Evolutionary conservation across 2,113 vertebrate genomes (phyloP).

Genomic region (Mungos mungo): DNA sequence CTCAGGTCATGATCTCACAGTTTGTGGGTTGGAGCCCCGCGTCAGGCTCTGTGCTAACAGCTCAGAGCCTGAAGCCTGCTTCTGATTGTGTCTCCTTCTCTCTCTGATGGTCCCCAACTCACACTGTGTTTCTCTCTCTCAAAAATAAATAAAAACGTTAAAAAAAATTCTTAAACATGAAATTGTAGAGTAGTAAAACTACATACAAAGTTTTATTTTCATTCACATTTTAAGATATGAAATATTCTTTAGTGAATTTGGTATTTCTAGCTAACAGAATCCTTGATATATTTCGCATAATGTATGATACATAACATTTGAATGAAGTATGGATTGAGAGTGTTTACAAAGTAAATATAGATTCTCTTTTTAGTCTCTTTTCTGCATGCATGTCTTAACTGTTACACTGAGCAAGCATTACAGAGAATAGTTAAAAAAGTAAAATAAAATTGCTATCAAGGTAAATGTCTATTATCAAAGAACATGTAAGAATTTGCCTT

Average conservation of each 20-base stretch:
- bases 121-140: no score
- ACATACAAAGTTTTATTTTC: neutral
- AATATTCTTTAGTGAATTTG: constrained; percentile 15
- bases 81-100: no score
- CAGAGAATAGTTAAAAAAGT: neutral
- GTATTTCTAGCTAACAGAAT: neutral
- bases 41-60: no score
- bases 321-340: neutral
- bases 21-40: no score
- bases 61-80: no score
- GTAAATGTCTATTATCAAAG: neutral
- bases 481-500: constrained; percentile 9
- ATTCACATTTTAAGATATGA: neutral
- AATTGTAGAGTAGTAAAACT: neutral
- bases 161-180: neutral
- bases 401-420: neutral
- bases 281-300: neutral
- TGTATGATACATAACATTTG: neutral
- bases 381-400: neutral
- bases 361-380: neutral
- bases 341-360: neutral
- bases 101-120: no score
- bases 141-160: no score
- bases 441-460: neutral
- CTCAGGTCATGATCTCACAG: no score